Conservation (phyloP, 2,113 vertebrate genomes). For the rat (Rattus norvegicus) region DNA sequence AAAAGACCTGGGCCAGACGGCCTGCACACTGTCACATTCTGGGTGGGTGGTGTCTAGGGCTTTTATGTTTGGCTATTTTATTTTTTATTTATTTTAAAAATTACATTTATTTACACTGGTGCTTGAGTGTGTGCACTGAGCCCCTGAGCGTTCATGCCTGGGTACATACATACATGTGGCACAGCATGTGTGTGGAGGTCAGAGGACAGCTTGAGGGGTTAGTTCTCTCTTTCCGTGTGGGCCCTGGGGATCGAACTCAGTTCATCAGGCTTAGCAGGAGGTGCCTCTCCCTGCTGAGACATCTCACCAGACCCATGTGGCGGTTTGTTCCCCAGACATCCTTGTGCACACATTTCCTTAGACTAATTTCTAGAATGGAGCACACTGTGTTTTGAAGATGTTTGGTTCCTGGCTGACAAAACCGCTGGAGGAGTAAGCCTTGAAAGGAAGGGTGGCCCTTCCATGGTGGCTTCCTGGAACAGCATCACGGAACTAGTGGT, state of each 20-base stretch:
- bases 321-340: constrained; percentile 39
- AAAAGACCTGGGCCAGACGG: constrained; percentile 20
- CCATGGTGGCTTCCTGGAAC: constrained; percentile 54
- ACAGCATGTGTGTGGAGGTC: not conserved
- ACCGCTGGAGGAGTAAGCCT: constrained; percentile 34
- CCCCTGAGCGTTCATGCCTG: not conserved
- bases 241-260: not conserved
- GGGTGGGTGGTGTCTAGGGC: not conserved
- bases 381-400: constrained; percentile 51
- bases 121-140: not conserved
- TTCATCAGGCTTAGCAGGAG: not conserved
- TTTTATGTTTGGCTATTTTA: constrained; percentile 59
- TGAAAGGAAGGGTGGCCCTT: constrained; percentile 54
- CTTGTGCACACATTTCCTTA: constrained; percentile 39
- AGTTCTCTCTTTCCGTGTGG: not conserved
- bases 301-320: not conserved
- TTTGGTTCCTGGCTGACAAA: constrained; percentile 57
- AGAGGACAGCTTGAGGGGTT: not conserved
- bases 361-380: constrained; percentile 62
- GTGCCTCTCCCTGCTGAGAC: not conserved
- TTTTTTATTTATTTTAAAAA: not conserved
- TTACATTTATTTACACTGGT: not conserved
- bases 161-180: too few relatives aligned
- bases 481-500: not conserved
- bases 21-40: not conserved